Evolutionary conservation across 2,113 vertebrate genomes (phyloP).

Genomic region (Myiopsitta monachus): DNA sequence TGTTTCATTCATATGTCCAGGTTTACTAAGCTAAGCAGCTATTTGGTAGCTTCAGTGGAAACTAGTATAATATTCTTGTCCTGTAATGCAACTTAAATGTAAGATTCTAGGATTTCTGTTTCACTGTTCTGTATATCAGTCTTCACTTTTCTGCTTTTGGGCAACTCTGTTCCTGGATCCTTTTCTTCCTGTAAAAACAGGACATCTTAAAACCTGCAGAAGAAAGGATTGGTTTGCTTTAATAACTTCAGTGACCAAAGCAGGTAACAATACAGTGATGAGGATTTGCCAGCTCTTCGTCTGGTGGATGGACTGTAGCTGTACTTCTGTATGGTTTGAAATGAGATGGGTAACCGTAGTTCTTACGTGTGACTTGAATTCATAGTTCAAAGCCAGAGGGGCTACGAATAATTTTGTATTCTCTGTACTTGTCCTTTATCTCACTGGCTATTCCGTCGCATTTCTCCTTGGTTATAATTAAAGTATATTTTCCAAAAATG

Average conservation of each 20-base stretch:
- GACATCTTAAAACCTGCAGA: constrained; percentile 10
- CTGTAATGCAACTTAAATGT: background rate
- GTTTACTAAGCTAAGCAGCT: background rate
- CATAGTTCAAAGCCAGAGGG: background rate
- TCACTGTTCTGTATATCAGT: background rate
- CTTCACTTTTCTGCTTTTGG: constrained; percentile 38
- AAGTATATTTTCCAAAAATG: background rate
- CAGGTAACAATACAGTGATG: constrained; percentile 22
- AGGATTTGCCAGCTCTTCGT: background rate
- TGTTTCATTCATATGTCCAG: background rate
- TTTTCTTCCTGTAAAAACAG: constrained; percentile 36
- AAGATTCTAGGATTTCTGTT: background rate
- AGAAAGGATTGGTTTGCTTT: constrained; percentile 29
- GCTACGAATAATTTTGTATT: background rate
- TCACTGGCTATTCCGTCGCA: background rate
- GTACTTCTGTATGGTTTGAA: background rate
- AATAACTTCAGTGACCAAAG: constrained; percentile 28
- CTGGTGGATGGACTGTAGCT: constrained; percentile 6
- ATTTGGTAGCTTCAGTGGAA: background rate
- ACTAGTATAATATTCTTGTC: background rate
- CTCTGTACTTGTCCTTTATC: background rate
- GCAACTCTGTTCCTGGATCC: constrained; percentile 24
- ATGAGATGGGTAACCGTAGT: background rate
- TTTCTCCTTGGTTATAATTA: background rate
- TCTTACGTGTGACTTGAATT: background rate